Evolutionary conservation across 2,113 vertebrate species (phyloP).

Genomic region (Cricetomys ansorgei): DNA sequence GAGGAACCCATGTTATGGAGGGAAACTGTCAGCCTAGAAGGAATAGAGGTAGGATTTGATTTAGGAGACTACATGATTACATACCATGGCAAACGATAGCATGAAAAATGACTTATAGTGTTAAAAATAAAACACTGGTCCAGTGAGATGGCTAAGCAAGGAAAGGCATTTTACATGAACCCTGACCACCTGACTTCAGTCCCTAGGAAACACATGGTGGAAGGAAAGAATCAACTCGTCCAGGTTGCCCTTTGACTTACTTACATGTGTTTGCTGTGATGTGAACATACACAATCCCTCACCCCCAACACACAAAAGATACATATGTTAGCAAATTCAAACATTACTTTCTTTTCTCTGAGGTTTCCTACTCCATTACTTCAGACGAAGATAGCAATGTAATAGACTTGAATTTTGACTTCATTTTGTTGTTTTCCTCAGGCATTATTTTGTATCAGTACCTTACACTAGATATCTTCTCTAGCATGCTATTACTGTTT

Average conservation of each 20-base stretch:
- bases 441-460: not conserved
- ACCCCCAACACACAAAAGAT: not conserved
- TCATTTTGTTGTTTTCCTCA: not conserved
- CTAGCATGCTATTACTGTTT: not conserved
- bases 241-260: not conserved
- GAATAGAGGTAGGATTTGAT: not conserved
- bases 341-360: not conserved
- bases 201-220: not conserved
- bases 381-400: not conserved
- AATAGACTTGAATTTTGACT: not conserved
- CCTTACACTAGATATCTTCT: not conserved
- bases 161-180: not conserved
- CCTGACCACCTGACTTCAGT: not conserved
- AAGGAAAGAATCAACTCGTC: not conserved
- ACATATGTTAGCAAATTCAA: not conserved
- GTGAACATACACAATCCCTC: not conserved
- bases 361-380: constrained; percentile 31
- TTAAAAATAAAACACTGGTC: not conserved
- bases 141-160: not conserved
- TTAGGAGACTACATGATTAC: not conserved
- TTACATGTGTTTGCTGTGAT: too few species aligned
- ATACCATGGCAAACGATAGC: not conserved
- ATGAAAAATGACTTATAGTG: not conserved
- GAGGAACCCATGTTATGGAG: not conserved
- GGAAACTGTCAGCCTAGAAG: not conserved